phyloP scores from a whole-genome alignment of 2,888 invertebrate species.

The Plemyria rubiginata region DNA sequence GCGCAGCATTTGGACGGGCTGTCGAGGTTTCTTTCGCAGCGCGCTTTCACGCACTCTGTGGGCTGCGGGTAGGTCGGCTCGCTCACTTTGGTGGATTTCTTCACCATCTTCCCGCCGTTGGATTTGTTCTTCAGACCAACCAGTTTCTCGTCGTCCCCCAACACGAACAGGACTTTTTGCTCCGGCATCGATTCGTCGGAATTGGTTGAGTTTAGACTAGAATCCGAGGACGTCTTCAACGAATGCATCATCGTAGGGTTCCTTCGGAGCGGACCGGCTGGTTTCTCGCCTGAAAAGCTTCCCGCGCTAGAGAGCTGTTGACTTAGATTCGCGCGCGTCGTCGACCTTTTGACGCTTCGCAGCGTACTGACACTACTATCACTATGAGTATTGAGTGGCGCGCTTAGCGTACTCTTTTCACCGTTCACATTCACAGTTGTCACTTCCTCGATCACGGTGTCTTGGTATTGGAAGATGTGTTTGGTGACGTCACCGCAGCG shows the following conservation, averaged over 20 bases:
- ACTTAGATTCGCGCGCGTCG: conserved; percentile 67
- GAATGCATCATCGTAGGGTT: conserved; percentile 66
- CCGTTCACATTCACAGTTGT: conserved; percentile 57
- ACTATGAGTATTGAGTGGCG: conserved; percentile 61
- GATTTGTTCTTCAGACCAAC: conserved; percentile 86
- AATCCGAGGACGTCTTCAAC: conserved; percentile 63
- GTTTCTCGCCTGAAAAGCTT: conserved; percentile 50
- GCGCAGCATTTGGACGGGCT: conserved; percentile 77
- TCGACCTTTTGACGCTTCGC: conserved; percentile 64
- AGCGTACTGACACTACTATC: conserved; percentile 67
- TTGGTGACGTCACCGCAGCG: conserved; percentile 90
- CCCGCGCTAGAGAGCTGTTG: conserved; percentile 70
- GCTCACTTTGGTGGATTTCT: conserved; percentile 68
- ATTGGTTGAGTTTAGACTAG: conserved; percentile 66
- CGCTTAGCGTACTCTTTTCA: conserved; percentile 41
- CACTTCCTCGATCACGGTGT: conserved; percentile 66
- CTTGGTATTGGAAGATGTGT: conserved; percentile 69
- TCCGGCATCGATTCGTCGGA: conserved; percentile 63
- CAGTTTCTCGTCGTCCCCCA: conserved; percentile 89
- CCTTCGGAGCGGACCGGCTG: conserved; percentile 57
- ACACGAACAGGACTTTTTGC: conserved; percentile 87
- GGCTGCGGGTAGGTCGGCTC: conserved; percentile 53
- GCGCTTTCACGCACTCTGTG: conserved; percentile 51
- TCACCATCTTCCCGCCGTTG: conserved; percentile 69
- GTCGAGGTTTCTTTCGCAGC: conserved; percentile 54